Evolutionary conservation across 2,888 invertebrate species (phyloP), one percentile per base, ranked within the genome.

Genomic region (Drosophila macrospina): DNA sequence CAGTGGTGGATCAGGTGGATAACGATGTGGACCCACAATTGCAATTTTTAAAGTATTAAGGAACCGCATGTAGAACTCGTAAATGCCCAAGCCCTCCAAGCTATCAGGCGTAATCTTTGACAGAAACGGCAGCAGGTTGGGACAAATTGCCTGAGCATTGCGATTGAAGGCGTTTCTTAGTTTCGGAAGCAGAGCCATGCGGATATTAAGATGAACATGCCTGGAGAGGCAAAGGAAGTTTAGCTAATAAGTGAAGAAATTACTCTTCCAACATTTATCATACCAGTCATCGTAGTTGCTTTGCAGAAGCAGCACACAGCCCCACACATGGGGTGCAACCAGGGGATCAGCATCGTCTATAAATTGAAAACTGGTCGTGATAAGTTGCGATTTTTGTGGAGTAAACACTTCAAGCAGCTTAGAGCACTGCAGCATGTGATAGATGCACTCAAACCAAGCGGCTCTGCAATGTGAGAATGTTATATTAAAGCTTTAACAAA

Each of bases 101-200:
- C 75, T 80, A 2, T 74, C 78, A 6, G 75, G 67, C 2, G 88
- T 74, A 71, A 96, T 94, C 44, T 93, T 92, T 4, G 96, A 95
- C 48, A 98, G 89, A 68, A 98, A 93, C 8, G 97, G 97, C 59
- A 97, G 92, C 60, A 98, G 91, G 91, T 95, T 95, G 16, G 96
- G 96, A 66, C 95, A 95, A 78, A 97, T 94, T 6, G 94, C 93
- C 54, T 93, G 92, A 7, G 97, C 96, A 91, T 95, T 96, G 26
- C 96, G 96, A 92, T 95, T 94, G 0, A 96, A 97, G 51, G 96
- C 97, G 85, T 94, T 94, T 71, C 93, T 93, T 41, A 97, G 89
- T 91, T 96, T 95, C 0, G 96, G 95, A 64, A 95, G 91, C 34
- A 97, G 93, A 2, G 95, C 93, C 89, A 97, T 97, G 69, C 95